Base-by-base conservation (phyloP, 2,888 invertebrate species). In the Tetheella fluctuosa region DNA sequence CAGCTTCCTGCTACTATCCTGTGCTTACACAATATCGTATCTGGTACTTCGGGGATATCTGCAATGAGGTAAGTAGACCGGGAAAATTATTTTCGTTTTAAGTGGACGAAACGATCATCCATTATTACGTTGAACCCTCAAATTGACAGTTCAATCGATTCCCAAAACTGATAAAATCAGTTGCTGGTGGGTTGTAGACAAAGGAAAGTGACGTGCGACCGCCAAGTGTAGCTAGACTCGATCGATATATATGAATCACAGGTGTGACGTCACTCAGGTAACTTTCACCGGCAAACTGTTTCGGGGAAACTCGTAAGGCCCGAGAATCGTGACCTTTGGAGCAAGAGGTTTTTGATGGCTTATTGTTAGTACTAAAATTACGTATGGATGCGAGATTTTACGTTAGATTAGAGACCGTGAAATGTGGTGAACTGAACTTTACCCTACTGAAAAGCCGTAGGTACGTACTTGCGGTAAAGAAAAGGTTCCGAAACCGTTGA, bases 191-290 rank as follows among this genome's bases (percentile, higher is more conserved):
- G 13, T 55, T 12, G 37, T 20, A 55, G 57, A 48, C 48, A 57
- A 57, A 48, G 48, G 48, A 57, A 57, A 42, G 57, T 57, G 48
- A 48, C 57, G 57, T 48, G 39, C 48, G 59, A 59, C 59, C 42
- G 39, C 20, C 60, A 57, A 60, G 59, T 66, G 63, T 62, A 64
- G 64, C 63, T 63, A 66, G 64, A 65, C 64, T 52, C 59, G 64
- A 67, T 69, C 65, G 64, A 65, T 67, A 34, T 59, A 57, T 57
- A 64, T 59, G 54, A 58, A 58, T 55, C 59, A 57, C 59, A 53
- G 59, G 30, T 59, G 59, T 64, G 57, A 63, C 67, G 67, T 67
- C 69, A 70, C 8, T 23, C 20, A 56, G 60, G 25, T 58, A 39
- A 59, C 66, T 67, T 67, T 67, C 66, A 62, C 66, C 59, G 6